Evolutionary conservation across 2,797 vertebrate genomes (phyloP), one percentile per base, ranked within the genome.

Genomic region (Poecilia wingei): DNA sequence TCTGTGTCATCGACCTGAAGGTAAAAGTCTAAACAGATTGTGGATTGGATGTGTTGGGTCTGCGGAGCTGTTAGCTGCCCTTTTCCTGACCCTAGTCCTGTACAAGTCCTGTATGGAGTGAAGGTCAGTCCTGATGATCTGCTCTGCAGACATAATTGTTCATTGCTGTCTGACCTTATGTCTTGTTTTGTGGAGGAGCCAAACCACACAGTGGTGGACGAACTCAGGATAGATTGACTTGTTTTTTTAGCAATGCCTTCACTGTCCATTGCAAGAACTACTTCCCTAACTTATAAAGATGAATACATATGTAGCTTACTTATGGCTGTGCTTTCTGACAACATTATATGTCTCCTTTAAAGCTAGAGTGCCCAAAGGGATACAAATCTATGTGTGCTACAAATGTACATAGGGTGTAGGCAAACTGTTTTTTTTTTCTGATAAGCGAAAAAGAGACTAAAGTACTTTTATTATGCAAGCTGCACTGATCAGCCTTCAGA

Each of bases 401-500:
- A n/a, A 59, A n/a, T 28, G 12, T 57, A 13, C n/a, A 59, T 14
- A 28, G 25, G 9, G 4, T 59, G 12, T 59, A 14, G n/a, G 6
- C 28, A 59, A 59, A 59, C 55, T 59, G 12, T 13, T 3, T 59
- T 41, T 59, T 41, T 59, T 59, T 28, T 53, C 49, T 53, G 20
- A 25, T 53, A 53, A 53, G 7, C 3, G 6, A 25, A 53, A 25
- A 89, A 76, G 89, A 77, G 82, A 85, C 84, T 86, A 91, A 89
- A 93, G 88, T 91, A 88, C 82, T 82, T 90, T 93, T 95, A 95
- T 95, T 93, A 64, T 36, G 75, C 79, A 41, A 78, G 84, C 94
- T 92, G 92, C 88, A 86, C 83, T 86, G 86, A 86, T 90, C 25
- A 3, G 74, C 82, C 84, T 87, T 91, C 80, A 72, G 86, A 91